phyloP scores from a whole-genome alignment of 2,888 invertebrate genomes.

The Achlya flavicornis region DNA sequence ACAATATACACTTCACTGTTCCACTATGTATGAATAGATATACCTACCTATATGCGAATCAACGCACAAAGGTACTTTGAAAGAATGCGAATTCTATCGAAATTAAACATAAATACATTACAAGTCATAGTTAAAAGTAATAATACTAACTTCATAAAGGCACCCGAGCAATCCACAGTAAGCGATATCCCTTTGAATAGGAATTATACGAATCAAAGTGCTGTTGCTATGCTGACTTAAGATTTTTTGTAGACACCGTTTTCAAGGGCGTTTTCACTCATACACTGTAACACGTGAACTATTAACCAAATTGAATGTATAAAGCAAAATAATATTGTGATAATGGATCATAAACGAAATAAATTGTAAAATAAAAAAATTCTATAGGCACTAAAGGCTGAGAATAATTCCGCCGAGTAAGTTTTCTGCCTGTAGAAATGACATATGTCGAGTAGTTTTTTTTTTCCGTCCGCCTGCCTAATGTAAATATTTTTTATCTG shows the following conservation, averaged over 20 bases:
- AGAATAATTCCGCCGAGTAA: slow-evolving; percentile 51
- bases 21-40: slow-evolving; percentile 27
- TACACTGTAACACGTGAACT: slow-evolving; percentile 45
- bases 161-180: slow-evolving; percentile 53
- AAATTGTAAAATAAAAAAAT: slow-evolving; percentile 44
- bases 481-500: no score
- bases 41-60: slow-evolving; percentile 26
- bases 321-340: slow-evolving; percentile 34
- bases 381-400: slow-evolving; percentile 49
- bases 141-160: slow-evolving; percentile 67
- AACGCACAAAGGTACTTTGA: slow-evolving; percentile 38
- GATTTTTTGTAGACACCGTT: slow-evolving; percentile 68
- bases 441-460: slow-evolving; percentile 28
- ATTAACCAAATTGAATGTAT: slow-evolving; percentile 30
- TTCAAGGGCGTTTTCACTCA: slow-evolving; percentile 76
- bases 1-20: slow-evolving; percentile 19
- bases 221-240: slow-evolving; percentile 82
- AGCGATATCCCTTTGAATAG: slow-evolving; percentile 58
- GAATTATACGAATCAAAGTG: slow-evolving; percentile 62
- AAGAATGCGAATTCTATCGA: slow-evolving; percentile 6
- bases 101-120: slow-evolving; percentile 7
- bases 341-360: slow-evolving; percentile 38
- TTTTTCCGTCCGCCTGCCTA: neutral
- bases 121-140: slow-evolving; percentile 17
- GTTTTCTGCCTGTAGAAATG: slow-evolving; percentile 46